Percentiles rank a stretch among this genome's conserved stretches.
These are phyloP conservation scores for Daboia siamensis DNA, from an alignment of 2,113 vertebrate genomes.

Conservation along the genomic window DNA sequence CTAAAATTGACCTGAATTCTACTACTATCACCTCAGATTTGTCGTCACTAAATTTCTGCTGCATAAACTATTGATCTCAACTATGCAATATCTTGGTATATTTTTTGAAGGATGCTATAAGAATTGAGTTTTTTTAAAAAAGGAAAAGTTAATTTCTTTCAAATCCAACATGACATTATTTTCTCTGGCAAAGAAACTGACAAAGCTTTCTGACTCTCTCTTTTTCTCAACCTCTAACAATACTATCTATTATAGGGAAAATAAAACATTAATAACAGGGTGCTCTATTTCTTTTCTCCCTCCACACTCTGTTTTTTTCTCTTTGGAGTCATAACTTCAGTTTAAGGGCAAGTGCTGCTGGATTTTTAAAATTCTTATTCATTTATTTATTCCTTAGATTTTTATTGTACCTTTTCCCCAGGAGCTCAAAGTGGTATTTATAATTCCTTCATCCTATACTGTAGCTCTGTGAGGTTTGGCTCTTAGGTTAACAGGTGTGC, in stretches of 20 bases:
- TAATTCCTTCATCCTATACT: background rate
- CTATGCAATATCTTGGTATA: background rate
- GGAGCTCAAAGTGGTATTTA: background rate
- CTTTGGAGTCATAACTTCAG: background rate
- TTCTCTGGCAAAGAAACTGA: conserved; percentile 43
- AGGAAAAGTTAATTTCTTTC: background rate
- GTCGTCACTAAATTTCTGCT: background rate
- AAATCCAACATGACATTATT: background rate
- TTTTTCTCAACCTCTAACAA: background rate
- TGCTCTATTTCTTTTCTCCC: conserved; percentile 20
- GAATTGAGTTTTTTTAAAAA: background rate
- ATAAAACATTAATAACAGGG: background rate
- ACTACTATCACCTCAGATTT: background rate
- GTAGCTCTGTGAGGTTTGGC: background rate
- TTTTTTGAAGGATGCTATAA: background rate
- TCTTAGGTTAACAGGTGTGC: background rate
- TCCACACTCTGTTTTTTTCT: background rate
- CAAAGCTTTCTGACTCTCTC: background rate
- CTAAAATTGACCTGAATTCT: background rate
- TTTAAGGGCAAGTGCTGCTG: background rate
- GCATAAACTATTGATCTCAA: background rate
- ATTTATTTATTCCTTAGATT: background rate
- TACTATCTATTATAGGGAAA: conserved; percentile 4
- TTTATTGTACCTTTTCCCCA: background rate
- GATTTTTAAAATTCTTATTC: background rate